A percentile compares a stretch with the other conserved stretches of the same genome.
Conservation (phyloP, 2,797 vertebrate species). For the Phalanger gymnotis region DNA sequence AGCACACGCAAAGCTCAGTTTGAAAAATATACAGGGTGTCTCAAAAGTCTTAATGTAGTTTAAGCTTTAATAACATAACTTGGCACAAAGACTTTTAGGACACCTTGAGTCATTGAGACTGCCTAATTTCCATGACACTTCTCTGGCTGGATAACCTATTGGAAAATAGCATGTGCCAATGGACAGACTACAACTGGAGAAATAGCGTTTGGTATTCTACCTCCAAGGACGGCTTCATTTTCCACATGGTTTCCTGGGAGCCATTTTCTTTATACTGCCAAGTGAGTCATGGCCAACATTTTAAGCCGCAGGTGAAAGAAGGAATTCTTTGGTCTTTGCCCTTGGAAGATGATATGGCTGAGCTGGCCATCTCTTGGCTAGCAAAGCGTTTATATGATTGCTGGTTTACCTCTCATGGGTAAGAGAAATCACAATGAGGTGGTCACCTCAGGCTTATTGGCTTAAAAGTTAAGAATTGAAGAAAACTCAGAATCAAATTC, state of each 20-base stretch:
- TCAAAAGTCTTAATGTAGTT: not conserved
- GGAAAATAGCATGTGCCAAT: not conserved
- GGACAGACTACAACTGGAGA: not conserved
- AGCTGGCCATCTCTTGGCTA: not conserved
- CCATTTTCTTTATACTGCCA: not conserved
- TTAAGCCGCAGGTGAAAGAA: conserved; percentile 6
- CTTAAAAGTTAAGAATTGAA: not conserved
- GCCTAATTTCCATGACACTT: not conserved
- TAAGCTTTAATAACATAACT: not conserved
- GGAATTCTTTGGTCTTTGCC: conserved; percentile 16
- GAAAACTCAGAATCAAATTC: not conserved
- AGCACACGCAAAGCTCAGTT: not conserved
- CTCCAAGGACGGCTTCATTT: not conserved
- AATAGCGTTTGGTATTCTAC: not conserved
- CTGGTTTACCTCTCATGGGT: not conserved
- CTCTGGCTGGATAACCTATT: not conserved
- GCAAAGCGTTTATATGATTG: not conserved
- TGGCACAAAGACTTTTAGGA: not conserved
- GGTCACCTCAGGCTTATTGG: not conserved
- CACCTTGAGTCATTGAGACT: not conserved
- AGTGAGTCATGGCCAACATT: not conserved
- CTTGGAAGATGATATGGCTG: conserved; percentile 15
- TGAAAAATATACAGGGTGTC: not conserved
- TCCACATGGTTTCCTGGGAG: not conserved
- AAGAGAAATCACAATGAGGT: conserved; percentile 1